Base-by-base conservation (phyloP, 2,113 vertebrate species). In the Spheniscus mendiculus region DNA sequence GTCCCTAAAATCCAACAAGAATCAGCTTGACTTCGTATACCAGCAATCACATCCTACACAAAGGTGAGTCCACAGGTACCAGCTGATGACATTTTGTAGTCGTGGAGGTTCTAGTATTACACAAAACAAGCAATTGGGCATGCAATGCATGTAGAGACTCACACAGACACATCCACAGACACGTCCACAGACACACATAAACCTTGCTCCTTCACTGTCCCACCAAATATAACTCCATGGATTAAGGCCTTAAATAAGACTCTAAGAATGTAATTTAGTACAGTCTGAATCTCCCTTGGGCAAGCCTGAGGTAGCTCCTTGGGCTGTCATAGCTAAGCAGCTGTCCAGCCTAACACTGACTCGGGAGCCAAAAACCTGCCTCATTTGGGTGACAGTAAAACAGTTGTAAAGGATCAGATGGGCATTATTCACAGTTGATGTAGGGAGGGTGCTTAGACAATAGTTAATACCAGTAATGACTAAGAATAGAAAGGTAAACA, bases 401-500 rank as follows among this genome's bases (percentile, higher is more conserved):
- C 90, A 95, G 95, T 96, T 93, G 90, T 88, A 78, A 90, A 76
- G 93, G 90, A 94, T 92, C 87, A 93, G 81, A 80, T 95, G 95
- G 94, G 52, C 62, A 63, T 83, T 82, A 86, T 65, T 83, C 72
- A 55, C 0, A 20, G 71, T 3, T 78, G 74, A 45, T 49, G 65
- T 11, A 42, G 58, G 40, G 56, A 66, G 36, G 21, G 81, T 29
- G 67, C 50, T 70, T 32, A 83, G 45, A 83, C 95, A 91, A 95
- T 66, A 94, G 87, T 42, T 76, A 87, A 66, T 69, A 56, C 79
- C 65, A 84, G 72, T 44, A 67, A 87, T 67, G 27, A 34, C 88
- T 91, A 84, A 94, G 77, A 92, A 95, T 74, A 86, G 94, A 94
- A 78, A 93, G 69, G 78, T 92, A 96, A 97, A 97, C 47, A 95